Conservation (phyloP, 2,888 invertebrate genomes). For the Argyresthia albistria region DNA sequence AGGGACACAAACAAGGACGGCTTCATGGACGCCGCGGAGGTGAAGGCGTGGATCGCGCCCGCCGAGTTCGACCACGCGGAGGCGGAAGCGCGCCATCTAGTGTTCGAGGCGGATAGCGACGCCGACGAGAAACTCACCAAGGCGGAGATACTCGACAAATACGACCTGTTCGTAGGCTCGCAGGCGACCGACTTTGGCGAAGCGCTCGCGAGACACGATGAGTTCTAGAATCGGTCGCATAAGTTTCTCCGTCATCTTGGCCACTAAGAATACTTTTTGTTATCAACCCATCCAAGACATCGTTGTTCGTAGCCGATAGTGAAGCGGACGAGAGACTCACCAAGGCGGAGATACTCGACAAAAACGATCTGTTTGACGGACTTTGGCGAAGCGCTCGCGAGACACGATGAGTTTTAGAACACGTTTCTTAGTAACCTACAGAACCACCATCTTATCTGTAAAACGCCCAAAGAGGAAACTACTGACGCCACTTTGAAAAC, state of each 20-base stretch:
- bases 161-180: constrained; percentile 98
- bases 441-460: too few relatives aligned
- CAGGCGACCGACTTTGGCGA: constrained; percentile 99
- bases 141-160: constrained; percentile 93
- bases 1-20: constrained; percentile 93
- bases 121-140: constrained; percentile 92
- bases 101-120: constrained; percentile 94
- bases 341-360: constrained; percentile 90
- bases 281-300: too few relatives aligned
- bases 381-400: constrained; percentile 95
- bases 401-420: constrained; percentile 94
- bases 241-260: too few relatives aligned
- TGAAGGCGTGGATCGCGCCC: constrained; percentile 95
- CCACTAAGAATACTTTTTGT: too few relatives aligned
- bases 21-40: constrained; percentile 89
- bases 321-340: constrained; percentile 93
- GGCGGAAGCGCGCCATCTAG: constrained; percentile 95
- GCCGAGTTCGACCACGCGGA: constrained; percentile 97
- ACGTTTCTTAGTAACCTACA: too few relatives aligned
- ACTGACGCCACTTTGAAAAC: too few relatives aligned
- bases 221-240: constrained; percentile 79
- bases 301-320: constrained; percentile 89
- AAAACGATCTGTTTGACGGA: constrained; percentile 98
- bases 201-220: constrained; percentile 94
- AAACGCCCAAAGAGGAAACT: too few relatives aligned